Percentiles rank a stretch among this genome's conserved stretches.
Evolutionary conservation across 2,113 vertebrate genomes (phyloP).

Genomic region (Pionites leucogaster): DNA sequence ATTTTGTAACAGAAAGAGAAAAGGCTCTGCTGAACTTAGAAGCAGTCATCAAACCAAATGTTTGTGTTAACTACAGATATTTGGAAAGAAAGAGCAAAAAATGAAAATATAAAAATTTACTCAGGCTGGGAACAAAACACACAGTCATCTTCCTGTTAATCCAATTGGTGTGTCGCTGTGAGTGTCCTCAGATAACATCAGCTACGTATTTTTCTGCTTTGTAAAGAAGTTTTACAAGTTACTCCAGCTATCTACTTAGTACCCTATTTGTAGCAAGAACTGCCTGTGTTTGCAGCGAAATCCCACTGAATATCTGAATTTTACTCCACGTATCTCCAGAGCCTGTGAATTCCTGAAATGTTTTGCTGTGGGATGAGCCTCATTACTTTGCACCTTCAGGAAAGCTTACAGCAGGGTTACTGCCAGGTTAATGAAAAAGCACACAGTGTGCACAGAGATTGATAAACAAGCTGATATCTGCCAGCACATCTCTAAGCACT

Average conservation of each 20-base stretch:
- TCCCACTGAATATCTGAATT: not conserved
- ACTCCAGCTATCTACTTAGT: not conserved
- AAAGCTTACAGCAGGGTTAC: slow-evolving; percentile 3
- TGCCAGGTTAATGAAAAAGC: not conserved
- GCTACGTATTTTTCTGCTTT: not conserved
- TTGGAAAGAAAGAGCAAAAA: slow-evolving; percentile 7
- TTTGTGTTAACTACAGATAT: slow-evolving; percentile 6
- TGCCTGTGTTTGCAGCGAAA: not conserved
- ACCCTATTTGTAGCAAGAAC: not conserved
- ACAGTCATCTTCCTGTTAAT: not conserved
- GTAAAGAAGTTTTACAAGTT: not conserved
- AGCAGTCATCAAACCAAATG: not conserved
- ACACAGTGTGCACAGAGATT: not conserved
- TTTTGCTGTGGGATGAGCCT: not conserved
- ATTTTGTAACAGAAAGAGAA: not conserved
- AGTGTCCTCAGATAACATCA: slow-evolving; percentile 7
- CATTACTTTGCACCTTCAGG: not conserved
- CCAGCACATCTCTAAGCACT: not conserved
- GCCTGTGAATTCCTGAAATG: not conserved
- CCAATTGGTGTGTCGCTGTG: not conserved
- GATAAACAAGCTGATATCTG: not conserved
- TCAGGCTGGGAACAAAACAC: not conserved
- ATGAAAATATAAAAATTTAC: not conserved
- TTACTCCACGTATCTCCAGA: not conserved
- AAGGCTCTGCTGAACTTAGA: not conserved